Base-by-base conservation (phyloP, 1,140 invertebrate species). In the Habropoda laboriosa region DNA sequence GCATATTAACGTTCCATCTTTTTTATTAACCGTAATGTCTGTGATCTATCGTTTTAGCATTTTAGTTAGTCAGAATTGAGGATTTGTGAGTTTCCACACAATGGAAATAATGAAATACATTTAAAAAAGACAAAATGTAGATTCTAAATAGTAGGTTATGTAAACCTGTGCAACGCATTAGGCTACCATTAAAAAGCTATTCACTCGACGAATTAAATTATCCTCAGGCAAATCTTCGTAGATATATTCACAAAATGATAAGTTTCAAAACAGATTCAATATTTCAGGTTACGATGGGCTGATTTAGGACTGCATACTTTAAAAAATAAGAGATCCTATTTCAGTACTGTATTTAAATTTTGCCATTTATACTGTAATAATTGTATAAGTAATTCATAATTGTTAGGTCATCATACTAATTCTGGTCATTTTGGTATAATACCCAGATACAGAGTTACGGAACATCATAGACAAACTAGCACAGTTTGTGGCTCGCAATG, bases 391-490 rank as follows among this genome's bases (percentile, higher is more conserved):
- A 60, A 73, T 58, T 79, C 24, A 35, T 21, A n/a, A 21, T 58
- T 71, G 10, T 13, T 21, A 75, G 49, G 47, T 40, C 55, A 12
- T 42, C 8, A n/a, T 53, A 32, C 53, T 85, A 70, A 85, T 80
- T 76, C 72, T 60, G 55, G 77, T 67, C 2, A 58, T 76, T 80
- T 81, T 85, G 35, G 40, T 87, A 75, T 81, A 82, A 84, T 67
- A 82, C 93, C 47, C 90, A 98, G 98, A 99, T 95, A 96, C 96
- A 87, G 98, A 99, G 90, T 94, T 98, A 85, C 95, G 96, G 85
- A 99, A 99, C 93, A 99, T 99, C 89, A 99, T 99, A 89, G 98
- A 99, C 94, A 99, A 99, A 94, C 93, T 99, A 86, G 99, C 99
- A 2, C 97, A 99, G 91, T 99, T 99, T 95, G 99, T 99, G 71